Base-by-base conservation (phyloP, 2,888 invertebrate species). In the Dicyrtomina minuta region DNA sequence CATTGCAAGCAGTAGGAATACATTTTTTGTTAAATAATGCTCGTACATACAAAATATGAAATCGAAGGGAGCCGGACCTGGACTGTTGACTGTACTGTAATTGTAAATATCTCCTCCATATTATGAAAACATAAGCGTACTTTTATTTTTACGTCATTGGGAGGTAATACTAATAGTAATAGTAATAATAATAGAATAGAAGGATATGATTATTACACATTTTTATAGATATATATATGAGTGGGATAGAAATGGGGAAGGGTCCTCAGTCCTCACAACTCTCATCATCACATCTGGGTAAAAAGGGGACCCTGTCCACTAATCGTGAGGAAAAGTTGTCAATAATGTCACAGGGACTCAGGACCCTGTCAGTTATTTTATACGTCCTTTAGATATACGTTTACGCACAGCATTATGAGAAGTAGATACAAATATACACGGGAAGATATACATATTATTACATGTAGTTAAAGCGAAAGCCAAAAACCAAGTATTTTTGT, bases 221-320 rank as follows among this genome's bases (percentile, higher is more conserved):
- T n/a, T 33, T 8, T 33, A 33, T 33, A 8, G 3, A 33, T 33
- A 33, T 33, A 33, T 5, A 33, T 33, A 33, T 33, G 3, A n/a
- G n/a, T 12, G 24, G 10, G 55, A 55, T 55, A 26, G 55, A 55
- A 55, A 26, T 27, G 27, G 26, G 55, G 26, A 55, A 55, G 55
- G 55, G 55, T 55, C 55, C 24, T 26, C 55, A 27, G n/a, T n/a
- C n/a, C n/a, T n/a, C n/a, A n/a, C n/a, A n/a, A n/a, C 27, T 55
- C 55, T 55, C 22, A 55, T 55, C 55, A 22, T 27, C n/a, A 13
- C 55, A 55, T 55, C 55, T 55, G 55, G 55, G 55, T 55, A 62
- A 49, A 62, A 22, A 62, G 26, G 49, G 62, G 62, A 56, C 56
- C 27, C 56, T 56, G 56, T 56, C 56, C 56, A 56, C 62, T 49